A percentile compares a stretch with the other conserved stretches of the same genome.
These are phyloP conservation scores for Meloe dianella DNA, from an alignment of 2,888 invertebrate species.

Conservation along the genomic window DNA sequence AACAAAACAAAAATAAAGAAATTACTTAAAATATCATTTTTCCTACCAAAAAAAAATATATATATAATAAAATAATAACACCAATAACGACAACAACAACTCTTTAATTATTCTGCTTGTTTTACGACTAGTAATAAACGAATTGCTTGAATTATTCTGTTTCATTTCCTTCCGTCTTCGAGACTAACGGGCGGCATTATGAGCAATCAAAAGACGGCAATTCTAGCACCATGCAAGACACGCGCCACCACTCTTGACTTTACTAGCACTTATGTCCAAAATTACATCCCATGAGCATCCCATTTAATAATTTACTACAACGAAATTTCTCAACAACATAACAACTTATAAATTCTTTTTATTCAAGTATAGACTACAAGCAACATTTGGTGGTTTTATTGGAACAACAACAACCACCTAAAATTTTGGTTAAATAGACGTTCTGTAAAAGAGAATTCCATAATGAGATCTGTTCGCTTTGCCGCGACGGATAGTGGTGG, in stretches of 20 bases:
- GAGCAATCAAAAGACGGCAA: slow-evolving; percentile 50
- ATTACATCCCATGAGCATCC: not conserved
- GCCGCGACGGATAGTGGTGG: not conserved
- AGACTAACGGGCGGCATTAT: slow-evolving; percentile 48
- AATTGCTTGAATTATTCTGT: slow-evolving; percentile 50
- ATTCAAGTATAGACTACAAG: not conserved
- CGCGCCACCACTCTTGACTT: slow-evolving; percentile 34
- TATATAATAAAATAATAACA: no score
- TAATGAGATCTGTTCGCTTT: not conserved
- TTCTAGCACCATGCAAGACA: slow-evolving; percentile 45
- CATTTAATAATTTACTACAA: not conserved
- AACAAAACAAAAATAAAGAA: slow-evolving; percentile 47
- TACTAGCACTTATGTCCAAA: slow-evolving; percentile 18
- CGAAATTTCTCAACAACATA: not conserved
- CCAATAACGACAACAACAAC: slow-evolving; percentile 41
- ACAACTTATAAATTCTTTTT: not conserved
- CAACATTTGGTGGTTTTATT: not conserved
- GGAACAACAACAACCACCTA: not conserved
- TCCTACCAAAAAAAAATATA: not conserved
- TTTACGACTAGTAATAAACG: slow-evolving; percentile 52
- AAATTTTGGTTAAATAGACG: not conserved
- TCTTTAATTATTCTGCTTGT: slow-evolving; percentile 50
- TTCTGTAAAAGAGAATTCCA: not conserved
- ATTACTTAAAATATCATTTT: not conserved
- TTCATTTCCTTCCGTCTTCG: slow-evolving; percentile 49